A percentile compares a stretch with the other conserved stretches of the same genome.
Conservation (phyloP, 2,113 vertebrate species). For the Microcebus ravelobensis region DNA sequence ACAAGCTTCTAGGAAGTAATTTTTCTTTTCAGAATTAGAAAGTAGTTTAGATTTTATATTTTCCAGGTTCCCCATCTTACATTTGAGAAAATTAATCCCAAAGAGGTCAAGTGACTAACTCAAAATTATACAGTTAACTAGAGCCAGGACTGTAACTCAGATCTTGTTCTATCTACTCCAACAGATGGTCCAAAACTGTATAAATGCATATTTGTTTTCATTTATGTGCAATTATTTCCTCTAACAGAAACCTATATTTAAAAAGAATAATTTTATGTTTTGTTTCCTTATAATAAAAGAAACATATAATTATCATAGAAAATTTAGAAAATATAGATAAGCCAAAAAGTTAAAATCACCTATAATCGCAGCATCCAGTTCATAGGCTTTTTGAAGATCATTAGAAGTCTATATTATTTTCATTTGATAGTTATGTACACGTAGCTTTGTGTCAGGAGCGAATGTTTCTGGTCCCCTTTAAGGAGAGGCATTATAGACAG, state of each 20-base stretch:
- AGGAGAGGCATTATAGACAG: neutral
- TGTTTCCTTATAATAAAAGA: constrained; percentile 39
- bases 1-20: neutral
- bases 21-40: constrained; percentile 46
- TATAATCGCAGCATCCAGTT: neutral
- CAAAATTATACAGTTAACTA: neutral
- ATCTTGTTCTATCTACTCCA: neutral
- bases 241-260: neutral
- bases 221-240: neutral
- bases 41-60: neutral
- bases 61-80: neutral
- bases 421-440: neutral
- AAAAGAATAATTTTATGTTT: constrained; percentile 31
- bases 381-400: neutral
- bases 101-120: neutral
- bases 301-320: neutral
- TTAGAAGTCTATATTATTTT: neutral
- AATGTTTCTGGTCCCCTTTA: neutral
- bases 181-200: neutral
- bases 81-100: neutral
- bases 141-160: neutral
- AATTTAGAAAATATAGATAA: constrained; percentile 25
- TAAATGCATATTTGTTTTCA: neutral
- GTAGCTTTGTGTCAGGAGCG: neutral
- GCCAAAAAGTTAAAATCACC: neutral